A percentile compares a stretch with the other conserved stretches of the same genome.
Conservation (phyloP, 23 tunicate species). For the Corella eumyota region DNA sequence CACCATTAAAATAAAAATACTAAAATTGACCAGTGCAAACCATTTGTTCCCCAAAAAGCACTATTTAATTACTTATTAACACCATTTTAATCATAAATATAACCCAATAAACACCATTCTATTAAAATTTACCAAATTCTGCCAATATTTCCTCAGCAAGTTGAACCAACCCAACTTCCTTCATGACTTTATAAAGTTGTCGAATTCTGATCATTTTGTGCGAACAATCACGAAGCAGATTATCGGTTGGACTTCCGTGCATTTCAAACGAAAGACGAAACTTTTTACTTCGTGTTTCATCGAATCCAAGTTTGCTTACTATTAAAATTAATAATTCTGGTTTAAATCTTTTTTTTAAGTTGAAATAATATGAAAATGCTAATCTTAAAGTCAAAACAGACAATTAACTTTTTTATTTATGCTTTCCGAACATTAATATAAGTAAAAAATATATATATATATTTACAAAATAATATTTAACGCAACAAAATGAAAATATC, state of each 20-base stretch:
- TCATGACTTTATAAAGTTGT: slow-evolving; percentile 53
- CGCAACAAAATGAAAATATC: too few relatives aligned
- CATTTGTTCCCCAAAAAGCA: too few relatives aligned
- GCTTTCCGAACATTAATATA: too few relatives aligned
- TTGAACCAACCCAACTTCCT: slow-evolving; percentile 56
- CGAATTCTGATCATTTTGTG: slow-evolving; percentile 54
- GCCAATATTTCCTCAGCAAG: slow-evolving; percentile 46
- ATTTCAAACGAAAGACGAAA: slow-evolving; percentile 72
- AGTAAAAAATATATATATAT: neutral
- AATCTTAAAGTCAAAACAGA: too few relatives aligned
- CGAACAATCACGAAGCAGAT: slow-evolving; percentile 73
- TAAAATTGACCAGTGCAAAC: too few relatives aligned
- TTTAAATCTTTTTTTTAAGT: neutral
- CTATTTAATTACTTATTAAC: too few relatives aligned
- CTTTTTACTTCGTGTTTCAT: slow-evolving; percentile 82
- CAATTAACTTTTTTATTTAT: too few relatives aligned
- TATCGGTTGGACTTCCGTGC: slow-evolving; percentile 88
- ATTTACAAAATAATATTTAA: neutral
- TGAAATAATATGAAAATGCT: neutral
- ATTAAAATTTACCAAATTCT: slow-evolving; percentile 31
- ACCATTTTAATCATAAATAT: too few relatives aligned
- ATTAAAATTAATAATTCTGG: neutral
- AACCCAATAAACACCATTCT: neutral
- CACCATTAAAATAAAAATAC: too few relatives aligned
- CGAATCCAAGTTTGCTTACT: slow-evolving; percentile 76